Evolutionary conservation across 2,888 invertebrate genomes (phyloP).

Genomic region (Alloplasta piceator): DNA sequence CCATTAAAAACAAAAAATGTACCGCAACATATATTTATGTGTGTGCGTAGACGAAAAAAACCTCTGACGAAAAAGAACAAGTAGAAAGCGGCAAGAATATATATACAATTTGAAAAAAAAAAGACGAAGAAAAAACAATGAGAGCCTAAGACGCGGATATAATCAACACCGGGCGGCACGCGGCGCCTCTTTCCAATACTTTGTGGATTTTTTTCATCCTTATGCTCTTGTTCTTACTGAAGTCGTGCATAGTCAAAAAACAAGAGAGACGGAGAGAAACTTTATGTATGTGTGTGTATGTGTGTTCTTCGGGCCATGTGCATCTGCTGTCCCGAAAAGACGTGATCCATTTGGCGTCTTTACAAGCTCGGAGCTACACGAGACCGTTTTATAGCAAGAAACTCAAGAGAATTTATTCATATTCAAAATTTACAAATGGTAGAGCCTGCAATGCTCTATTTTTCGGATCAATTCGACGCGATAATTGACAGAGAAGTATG

Average conservation of each 20-base stretch:
- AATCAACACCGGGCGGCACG: conserved; percentile 58
- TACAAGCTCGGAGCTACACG: conserved; percentile 23
- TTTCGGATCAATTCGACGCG: too few species aligned
- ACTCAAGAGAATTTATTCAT: conserved; percentile 5
- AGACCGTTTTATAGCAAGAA: conserved; percentile 5
- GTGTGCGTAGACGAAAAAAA: conserved; percentile 24
- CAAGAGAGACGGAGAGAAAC: conserved; percentile 8
- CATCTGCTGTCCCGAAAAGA: conserved; percentile 56
- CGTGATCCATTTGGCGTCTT: conserved; percentile 50
- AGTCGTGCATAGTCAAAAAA: conserved; percentile 55
- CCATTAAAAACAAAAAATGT: conserved; percentile 51
- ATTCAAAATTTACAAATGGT: not conserved
- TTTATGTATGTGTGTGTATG: not conserved
- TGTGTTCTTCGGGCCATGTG: conserved; percentile 24
- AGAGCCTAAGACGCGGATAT: conserved; percentile 45
- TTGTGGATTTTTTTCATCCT: conserved; percentile 18
- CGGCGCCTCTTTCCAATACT: conserved; percentile 48
- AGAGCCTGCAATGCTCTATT: too few species aligned
- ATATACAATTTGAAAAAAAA: conserved; percentile 51
- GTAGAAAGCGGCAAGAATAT: conserved; percentile 43
- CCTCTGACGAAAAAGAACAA: conserved; percentile 52
- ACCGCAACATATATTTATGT: conserved; percentile 2
- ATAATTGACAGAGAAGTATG: too few species aligned
- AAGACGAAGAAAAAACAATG: conserved; percentile 34
- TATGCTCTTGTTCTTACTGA: conserved; percentile 31